Percentiles rank a stretch among this genome's conserved stretches.
Conservation (phyloP, 2,113 vertebrate genomes). For the Heterotilapia buettikoferi region DNA sequence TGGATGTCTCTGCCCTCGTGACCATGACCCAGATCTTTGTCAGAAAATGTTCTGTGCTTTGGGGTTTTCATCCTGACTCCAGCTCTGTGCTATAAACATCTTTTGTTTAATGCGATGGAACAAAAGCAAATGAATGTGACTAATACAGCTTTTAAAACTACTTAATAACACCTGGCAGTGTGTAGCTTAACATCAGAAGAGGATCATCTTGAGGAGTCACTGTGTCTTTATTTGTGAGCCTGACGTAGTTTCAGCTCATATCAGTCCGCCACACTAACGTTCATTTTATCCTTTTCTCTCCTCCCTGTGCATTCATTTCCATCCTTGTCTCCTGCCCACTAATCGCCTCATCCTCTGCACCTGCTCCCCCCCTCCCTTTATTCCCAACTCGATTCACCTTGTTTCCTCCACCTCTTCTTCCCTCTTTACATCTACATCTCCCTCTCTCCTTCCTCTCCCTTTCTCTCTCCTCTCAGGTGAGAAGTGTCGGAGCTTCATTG, state of each 20-base stretch:
- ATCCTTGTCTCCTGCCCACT: neutral
- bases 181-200: neutral
- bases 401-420: neutral
- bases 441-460: neutral
- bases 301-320: neutral
- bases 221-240: neutral
- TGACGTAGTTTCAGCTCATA: neutral
- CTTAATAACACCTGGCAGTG: neutral
- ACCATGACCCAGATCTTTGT: neutral
- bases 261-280: neutral
- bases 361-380: neutral
- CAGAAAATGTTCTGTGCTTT: neutral
- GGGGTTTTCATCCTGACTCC: neutral
- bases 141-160: fast-evolving
- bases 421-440: neutral
- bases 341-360: neutral
- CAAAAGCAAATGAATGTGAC: neutral
- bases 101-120: fast-evolving
- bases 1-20: neutral
- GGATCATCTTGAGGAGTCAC: neutral
- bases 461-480: constrained; percentile 80
- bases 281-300: neutral
- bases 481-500: constrained; percentile 96
- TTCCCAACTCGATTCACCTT: constrained; percentile 31
- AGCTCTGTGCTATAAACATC: neutral